A percentile compares a stretch with the other conserved stretches of the same genome.
Conservation (phyloP, 2,888 invertebrate genomes). For the Ptilodon capucinus region DNA sequence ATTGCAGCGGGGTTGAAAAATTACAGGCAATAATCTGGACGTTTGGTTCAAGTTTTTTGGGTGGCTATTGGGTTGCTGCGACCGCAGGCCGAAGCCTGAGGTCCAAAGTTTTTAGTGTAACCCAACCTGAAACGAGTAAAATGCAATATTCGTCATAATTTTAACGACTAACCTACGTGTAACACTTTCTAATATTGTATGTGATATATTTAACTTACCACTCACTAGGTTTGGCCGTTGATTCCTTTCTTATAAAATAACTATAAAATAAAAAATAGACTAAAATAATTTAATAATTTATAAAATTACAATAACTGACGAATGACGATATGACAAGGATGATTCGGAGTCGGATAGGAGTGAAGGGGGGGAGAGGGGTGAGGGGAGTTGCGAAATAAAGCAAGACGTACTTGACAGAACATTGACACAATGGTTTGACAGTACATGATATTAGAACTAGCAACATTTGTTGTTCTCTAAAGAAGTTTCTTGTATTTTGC, state of each 20-base stretch:
- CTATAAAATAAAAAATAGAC: constrained; percentile 60
- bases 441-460: background rate
- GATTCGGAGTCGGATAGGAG: constrained; percentile 57
- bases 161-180: constrained; percentile 51
- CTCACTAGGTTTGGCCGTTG: constrained; percentile 40
- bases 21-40: constrained; percentile 26
- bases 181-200: constrained; percentile 39
- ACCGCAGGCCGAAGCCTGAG: constrained; percentile 78
- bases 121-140: constrained; percentile 50
- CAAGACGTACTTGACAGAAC: too few relatives aligned
- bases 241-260: constrained; percentile 42
- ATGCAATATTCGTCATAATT: constrained; percentile 35
- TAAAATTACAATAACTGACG: constrained; percentile 59
- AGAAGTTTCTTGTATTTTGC: too few relatives aligned
- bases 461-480: background rate
- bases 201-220: constrained; percentile 49
- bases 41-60: constrained; percentile 29
- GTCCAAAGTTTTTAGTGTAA: constrained; percentile 39
- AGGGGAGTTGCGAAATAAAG: background rate
- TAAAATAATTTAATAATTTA: constrained; percentile 69
- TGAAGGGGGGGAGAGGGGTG: constrained; percentile 34
- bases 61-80: constrained; percentile 33
- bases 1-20: constrained; percentile 25
- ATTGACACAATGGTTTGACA: constrained; percentile 26
- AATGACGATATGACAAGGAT: constrained; percentile 61